Evolutionary conservation across 2,113 vertebrate species (phyloP).

Genomic region (Aegotheles bennettii): DNA sequence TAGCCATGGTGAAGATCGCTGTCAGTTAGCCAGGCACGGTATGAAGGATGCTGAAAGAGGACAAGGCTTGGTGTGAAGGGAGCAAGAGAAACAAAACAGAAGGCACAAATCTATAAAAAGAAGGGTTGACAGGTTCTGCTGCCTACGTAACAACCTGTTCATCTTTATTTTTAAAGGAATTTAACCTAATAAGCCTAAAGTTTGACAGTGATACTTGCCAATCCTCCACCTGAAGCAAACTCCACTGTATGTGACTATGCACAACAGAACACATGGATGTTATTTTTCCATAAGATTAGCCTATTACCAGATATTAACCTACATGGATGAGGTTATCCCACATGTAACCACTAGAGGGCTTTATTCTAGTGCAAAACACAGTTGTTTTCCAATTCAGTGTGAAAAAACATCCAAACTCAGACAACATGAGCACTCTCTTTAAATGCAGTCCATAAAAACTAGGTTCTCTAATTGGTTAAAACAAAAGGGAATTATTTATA

Average conservation of each 20-base stretch:
- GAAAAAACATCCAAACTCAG: background rate
- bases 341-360: slow-evolving; percentile 8
- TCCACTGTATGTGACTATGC: background rate
- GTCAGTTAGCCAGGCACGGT: background rate
- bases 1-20: background rate
- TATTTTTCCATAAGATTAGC: background rate
- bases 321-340: background rate
- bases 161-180: background rate
- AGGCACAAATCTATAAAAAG: slow-evolving; percentile 16
- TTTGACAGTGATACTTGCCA: background rate
- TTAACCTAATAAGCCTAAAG: background rate
- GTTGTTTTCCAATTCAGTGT: rapidly evolving
- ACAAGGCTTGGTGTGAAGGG: background rate
- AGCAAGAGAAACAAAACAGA: background rate
- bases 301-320: background rate
- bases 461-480: background rate
- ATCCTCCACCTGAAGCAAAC: background rate
- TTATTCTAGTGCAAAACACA: rapidly evolving
- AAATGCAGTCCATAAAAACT: background rate
- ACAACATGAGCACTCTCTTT: rapidly evolving
- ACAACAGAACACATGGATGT: background rate
- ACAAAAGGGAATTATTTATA: background rate
- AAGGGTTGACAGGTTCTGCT: background rate
- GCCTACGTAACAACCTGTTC: background rate
- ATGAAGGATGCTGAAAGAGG: background rate